phyloP scores from a whole-genome alignment of 2,888 invertebrate genomes.

The Erebia aethiops region DNA sequence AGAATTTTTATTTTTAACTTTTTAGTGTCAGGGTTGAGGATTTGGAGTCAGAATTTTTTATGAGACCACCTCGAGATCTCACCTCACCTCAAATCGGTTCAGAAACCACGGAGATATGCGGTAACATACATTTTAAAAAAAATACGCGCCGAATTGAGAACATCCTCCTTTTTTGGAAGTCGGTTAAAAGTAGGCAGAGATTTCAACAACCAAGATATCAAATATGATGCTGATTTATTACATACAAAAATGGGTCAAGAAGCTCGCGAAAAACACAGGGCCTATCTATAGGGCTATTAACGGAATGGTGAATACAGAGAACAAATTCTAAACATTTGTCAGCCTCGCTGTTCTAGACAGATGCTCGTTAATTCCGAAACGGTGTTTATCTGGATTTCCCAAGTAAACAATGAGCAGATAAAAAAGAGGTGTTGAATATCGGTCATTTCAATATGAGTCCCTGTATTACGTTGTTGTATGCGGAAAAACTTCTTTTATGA shows the following conservation, averaged over 20 bases:
- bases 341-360: conserved; percentile 42
- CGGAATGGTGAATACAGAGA: conserved; percentile 39
- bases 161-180: no score
- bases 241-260: background rate
- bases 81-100: no score
- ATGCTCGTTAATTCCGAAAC: conserved; percentile 44
- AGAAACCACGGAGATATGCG: no score
- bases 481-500: background rate
- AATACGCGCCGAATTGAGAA: no score
- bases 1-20: no score
- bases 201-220: no score
- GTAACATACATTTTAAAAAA: no score
- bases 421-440: conserved; percentile 38
- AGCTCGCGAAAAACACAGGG: conserved; percentile 6
- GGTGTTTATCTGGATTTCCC: conserved; percentile 43
- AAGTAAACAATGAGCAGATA: conserved; percentile 42
- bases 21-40: no score
- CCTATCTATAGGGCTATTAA: conserved; percentile 19
- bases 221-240: background rate
- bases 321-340: conserved; percentile 49
- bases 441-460: background rate
- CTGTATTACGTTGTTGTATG: background rate
- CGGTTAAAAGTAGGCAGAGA: background rate
- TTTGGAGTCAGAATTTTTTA: no score
- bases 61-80: no score